Evolutionary conservation across 2,888 invertebrate genomes (phyloP).

Genomic region (Cistogaster globosa): DNA sequence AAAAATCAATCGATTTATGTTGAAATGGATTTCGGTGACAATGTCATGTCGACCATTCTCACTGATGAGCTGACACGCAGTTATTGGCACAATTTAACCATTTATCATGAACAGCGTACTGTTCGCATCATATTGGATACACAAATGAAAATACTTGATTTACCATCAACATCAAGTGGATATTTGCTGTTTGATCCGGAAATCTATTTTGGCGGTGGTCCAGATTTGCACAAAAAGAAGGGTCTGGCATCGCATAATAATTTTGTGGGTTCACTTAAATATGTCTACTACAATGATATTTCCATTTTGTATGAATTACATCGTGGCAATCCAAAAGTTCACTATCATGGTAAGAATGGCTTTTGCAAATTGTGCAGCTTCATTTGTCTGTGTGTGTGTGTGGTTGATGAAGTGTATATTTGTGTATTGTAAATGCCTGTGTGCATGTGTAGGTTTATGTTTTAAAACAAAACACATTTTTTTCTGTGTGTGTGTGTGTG

Average conservation of each 20-base stretch:
- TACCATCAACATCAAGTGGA: constrained; percentile 85
- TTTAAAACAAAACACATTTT: not conserved
- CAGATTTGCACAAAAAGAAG: constrained; percentile 91
- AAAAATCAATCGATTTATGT: constrained; percentile 92
- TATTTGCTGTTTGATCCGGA: constrained; percentile 96
- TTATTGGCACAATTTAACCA: constrained; percentile 95
- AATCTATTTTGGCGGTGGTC: constrained; percentile 95
- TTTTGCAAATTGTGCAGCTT: not conserved
- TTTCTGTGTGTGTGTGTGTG: constrained; percentile 20
- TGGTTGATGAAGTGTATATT: not conserved
- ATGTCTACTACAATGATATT: constrained; percentile 96
- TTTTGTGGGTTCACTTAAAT: constrained; percentile 94
- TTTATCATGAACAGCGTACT: constrained; percentile 89
- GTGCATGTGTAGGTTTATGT: not conserved
- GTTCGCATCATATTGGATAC: constrained; percentile 91
- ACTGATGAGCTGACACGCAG: constrained; percentile 89
- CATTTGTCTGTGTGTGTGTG: not conserved
- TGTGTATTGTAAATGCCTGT: not conserved
- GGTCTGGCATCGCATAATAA: constrained; percentile 92
- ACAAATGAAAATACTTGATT: constrained; percentile 87
- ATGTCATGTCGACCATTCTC: constrained; percentile 87
- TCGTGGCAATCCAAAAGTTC: constrained; percentile 92
- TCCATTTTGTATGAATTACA: constrained; percentile 95
- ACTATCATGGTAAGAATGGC: constrained; percentile 85
- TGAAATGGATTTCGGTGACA: constrained; percentile 94